These are phyloP conservation scores for Cololabis saira DNA, from an alignment of 2,113 vertebrate species.

Conservation along the genomic window DNA sequence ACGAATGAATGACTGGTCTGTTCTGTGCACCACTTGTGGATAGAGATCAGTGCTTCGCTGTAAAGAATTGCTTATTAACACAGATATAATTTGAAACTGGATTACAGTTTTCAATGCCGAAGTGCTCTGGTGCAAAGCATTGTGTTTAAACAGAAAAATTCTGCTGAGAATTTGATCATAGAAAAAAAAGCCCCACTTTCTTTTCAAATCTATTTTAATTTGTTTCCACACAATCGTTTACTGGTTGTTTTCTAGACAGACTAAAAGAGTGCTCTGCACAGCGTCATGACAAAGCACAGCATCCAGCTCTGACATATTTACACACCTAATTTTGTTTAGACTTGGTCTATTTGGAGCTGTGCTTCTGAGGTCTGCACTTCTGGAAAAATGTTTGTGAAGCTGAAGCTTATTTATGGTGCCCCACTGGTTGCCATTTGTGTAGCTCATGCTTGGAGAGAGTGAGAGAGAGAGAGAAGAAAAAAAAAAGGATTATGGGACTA, in stretches of 20 bases:
- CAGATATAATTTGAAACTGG: not conserved
- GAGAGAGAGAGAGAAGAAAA: no score
- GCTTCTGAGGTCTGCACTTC: not conserved
- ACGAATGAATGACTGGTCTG: conserved; percentile 44
- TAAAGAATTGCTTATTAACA: conserved; percentile 2
- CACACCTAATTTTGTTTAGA: no score
- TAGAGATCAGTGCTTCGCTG: conserved; percentile 14
- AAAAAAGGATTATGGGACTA: not conserved
- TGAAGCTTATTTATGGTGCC: not conserved
- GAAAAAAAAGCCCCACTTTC: not conserved
- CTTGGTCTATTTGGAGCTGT: not conserved
- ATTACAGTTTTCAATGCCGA: not conserved
- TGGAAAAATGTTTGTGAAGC: not conserved
- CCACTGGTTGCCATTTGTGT: not conserved
- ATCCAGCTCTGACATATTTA: not conserved
- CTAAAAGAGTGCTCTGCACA: not conserved
- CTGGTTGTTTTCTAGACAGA: not conserved
- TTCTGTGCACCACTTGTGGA: conserved; percentile 18
- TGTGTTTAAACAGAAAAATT: not conserved
- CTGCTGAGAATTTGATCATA: no score
- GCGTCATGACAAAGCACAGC: not conserved
- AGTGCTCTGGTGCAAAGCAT: not conserved
- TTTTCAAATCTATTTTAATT: no score
- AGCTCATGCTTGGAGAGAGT: not conserved
- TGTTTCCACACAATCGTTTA: no score